Percentiles rank a stretch among this genome's conserved stretches.
phyloP scores from a whole-genome alignment of 2,888 invertebrate species.

The Eupithecia tripunctaria region DNA sequence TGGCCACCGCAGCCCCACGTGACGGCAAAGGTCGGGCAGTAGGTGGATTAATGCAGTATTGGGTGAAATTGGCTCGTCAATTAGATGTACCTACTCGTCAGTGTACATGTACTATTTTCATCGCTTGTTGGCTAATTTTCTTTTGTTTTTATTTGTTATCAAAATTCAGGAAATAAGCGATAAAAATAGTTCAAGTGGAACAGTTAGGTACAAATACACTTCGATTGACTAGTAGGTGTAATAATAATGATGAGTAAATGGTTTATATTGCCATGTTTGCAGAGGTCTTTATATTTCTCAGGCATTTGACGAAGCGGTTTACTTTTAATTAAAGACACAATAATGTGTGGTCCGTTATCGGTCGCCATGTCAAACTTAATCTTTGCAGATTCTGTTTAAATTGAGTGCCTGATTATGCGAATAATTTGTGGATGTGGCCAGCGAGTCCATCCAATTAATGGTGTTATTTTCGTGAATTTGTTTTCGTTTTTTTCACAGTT shows the following conservation, averaged over 20 bases:
- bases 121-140: no score
- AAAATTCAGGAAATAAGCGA: no score
- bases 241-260: neutral
- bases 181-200: no score
- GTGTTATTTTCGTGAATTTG: conserved; percentile 4
- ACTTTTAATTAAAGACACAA: conserved; percentile 28
- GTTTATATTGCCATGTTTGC: neutral
- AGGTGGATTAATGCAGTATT: no score
- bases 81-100: no score
- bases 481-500: neutral
- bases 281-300: neutral
- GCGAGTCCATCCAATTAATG: conserved; percentile 12
- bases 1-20: no score
- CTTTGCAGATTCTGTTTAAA: conserved; percentile 23
- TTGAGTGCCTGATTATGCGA: conserved; percentile 29
- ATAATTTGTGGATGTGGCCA: conserved; percentile 24
- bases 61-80: no score
- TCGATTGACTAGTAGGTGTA: neutral
- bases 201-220: no score
- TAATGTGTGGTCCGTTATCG: conserved; percentile 37
- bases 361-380: conserved; percentile 32
- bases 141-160: no score
- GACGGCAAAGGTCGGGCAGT: no score
- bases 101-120: no score
- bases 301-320: conserved; percentile 26